These are phyloP conservation scores for Nyctibius grandis DNA, from an alignment of 2,797 vertebrate species.

Conservation along the genomic window DNA sequence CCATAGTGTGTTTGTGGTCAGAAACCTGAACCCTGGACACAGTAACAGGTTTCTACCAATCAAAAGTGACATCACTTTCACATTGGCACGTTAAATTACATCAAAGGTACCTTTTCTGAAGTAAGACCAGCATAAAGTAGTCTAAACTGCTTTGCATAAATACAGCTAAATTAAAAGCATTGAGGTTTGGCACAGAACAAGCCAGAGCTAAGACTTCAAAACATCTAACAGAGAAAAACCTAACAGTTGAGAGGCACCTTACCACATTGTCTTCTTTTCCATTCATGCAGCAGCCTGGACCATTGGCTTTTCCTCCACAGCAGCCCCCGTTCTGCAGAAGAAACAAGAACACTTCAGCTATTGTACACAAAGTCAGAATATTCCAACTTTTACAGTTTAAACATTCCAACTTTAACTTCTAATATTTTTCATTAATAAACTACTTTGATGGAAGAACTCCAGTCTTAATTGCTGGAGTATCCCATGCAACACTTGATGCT, in stretches of 20 bases:
- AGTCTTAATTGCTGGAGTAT: not conserved
- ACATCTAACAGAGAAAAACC: not conserved
- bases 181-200: not conserved
- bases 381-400: not conserved
- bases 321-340: slow-evolving; percentile 36
- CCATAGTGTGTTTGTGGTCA: not conserved
- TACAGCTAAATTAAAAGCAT: not conserved
- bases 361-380: not conserved
- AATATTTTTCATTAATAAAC: not conserved
- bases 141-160: not conserved
- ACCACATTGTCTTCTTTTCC: slow-evolving; percentile 9
- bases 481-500: not conserved
- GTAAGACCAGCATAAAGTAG: not conserved
- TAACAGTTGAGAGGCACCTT: not conserved
- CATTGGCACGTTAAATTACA: not conserved
- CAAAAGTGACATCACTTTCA: not conserved
- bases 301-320: not conserved
- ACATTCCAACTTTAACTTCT: not conserved
- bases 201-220: not conserved
- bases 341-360: not conserved
- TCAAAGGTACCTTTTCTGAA: not conserved
- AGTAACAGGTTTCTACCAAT: not conserved
- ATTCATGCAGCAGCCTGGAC: not conserved
- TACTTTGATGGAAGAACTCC: not conserved
- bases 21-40: not conserved